Evolutionary conservation across 2,888 invertebrate genomes (phyloP), one percentile per base, ranked within the genome.

Genomic region (Acheta domesticus): DNA sequence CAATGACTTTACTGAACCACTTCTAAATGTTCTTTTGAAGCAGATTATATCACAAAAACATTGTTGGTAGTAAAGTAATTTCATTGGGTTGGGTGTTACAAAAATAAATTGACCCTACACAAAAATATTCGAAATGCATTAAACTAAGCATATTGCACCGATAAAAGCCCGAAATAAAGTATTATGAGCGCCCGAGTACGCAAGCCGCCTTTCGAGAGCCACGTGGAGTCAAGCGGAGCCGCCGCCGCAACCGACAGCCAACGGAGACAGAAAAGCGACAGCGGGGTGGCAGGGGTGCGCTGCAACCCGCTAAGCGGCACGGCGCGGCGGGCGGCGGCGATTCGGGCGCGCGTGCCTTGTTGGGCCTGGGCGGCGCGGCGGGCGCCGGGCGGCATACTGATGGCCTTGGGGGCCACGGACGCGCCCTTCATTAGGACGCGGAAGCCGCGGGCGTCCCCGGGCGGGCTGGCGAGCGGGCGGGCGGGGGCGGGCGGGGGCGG

Each of bases 371-470:
- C 62, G 14, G 62, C 62, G 62, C 11, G n/a, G 62, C n/a, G 62
- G n/a, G 62, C 14, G n/a, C 62, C n/a, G 12, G 3, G 62, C 62
- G 62, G 62, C 62, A 62, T 62, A 62, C 62, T 62, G 62, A 62
- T 62, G 62, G 62, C 62, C n/a, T 14, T n/a, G 62, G n/a, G 36
- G 36, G 36, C 36, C 36, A 36, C 36, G 36, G 36, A 36, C 36
- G 62, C 62, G 62, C 62, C 62, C 62, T 62, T 62, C 62, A 62
- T 62, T 62, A 62, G 62, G n/a, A 62, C 62, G 14, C 62, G 16
- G 62, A 62, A 62, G 62, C 62, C 62, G 62, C n/a, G 62, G 62
- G n/a, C 36, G 5, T 3, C 5, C 23, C 11, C 62, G 12, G n/a
- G 62, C 62, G 14, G 16, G 4, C 4, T 12, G 62, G 62, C 16